Conservation (phyloP, 2,113 vertebrate species). For the Haplotaxodon microlepis region DNA sequence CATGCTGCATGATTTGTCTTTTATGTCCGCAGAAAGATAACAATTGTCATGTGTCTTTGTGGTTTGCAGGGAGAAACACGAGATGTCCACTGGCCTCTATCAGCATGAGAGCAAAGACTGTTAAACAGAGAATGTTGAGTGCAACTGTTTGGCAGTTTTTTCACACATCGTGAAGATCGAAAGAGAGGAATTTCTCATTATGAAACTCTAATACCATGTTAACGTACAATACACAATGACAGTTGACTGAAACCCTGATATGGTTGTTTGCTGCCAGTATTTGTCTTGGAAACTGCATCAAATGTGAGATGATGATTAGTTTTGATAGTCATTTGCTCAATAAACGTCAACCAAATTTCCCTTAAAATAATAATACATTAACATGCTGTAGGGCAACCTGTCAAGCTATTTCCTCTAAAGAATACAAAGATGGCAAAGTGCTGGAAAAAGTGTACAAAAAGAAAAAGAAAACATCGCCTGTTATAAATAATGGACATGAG, state of each 20-base stretch:
- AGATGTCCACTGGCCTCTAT: slow-evolving; percentile 9
- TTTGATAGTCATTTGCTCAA: not conserved
- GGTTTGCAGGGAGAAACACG: slow-evolving; percentile 4
- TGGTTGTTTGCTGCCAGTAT: not conserved
- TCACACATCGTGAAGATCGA: not conserved
- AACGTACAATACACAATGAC: not conserved
- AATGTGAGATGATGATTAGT: not conserved
- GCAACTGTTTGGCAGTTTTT: not conserved
- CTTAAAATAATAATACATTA: not conserved
- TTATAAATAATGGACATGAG: not conserved
- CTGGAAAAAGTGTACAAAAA: not conserved
- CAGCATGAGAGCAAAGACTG: slow-evolving; percentile 13
- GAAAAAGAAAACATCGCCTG: not conserved
- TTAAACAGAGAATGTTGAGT: slow-evolving; percentile 26
- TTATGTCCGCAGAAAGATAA: not conserved
- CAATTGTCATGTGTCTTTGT: slow-evolving; percentile 5
- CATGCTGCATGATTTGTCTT: not conserved
- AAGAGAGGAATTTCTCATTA: slow-evolving; percentile 25
- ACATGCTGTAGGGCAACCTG: not conserved
- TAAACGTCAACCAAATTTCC: not conserved
- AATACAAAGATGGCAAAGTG: not conserved
- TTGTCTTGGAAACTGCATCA: slow-evolving; percentile 2
- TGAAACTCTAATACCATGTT: not conserved
- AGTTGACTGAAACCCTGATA: slow-evolving; percentile 1
- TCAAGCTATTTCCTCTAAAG: not conserved